Conservation (phyloP, 2,797 vertebrate genomes). For the Steatocranus sp. region DNA sequence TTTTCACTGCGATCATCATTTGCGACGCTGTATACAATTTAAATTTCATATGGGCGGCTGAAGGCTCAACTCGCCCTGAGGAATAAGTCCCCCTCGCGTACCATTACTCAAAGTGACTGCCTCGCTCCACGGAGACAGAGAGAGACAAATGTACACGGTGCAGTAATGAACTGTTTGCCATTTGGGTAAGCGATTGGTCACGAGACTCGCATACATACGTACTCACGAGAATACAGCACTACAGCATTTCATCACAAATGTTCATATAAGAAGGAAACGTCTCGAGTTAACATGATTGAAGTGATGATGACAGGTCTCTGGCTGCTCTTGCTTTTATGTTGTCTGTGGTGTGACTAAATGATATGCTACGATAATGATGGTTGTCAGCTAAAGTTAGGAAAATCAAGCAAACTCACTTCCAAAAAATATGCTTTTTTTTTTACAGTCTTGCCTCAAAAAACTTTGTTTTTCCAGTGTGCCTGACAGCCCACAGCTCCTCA, state of each 20-base stretch:
- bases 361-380: conserved; percentile 21
- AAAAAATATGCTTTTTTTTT: not conserved
- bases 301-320: conserved; percentile 19
- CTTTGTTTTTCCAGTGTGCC: not conserved
- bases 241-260: not conserved
- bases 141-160: not conserved
- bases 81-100: conserved; percentile 9
- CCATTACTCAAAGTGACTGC: conserved; percentile 40
- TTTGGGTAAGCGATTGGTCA: conserved; percentile 1
- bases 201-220: not conserved
- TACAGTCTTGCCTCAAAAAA: not conserved
- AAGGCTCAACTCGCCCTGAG: conserved; percentile 20
- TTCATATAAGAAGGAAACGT: not conserved
- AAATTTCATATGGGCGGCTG: conserved; percentile 8
- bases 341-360: conserved; percentile 23
- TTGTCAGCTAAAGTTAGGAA: conserved; percentile 19
- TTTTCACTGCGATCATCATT: conserved; percentile 26
- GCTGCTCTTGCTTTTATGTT: not conserved
- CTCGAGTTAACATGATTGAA: not conserved
- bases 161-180: not conserved
- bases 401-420: not conserved
- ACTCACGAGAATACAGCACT: not conserved
- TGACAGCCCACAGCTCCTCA: not conserved
- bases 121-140: not conserved
- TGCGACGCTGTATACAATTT: not conserved